Conservation (phyloP, 2,797 vertebrate species). For the Pangasius macronema region DNA sequence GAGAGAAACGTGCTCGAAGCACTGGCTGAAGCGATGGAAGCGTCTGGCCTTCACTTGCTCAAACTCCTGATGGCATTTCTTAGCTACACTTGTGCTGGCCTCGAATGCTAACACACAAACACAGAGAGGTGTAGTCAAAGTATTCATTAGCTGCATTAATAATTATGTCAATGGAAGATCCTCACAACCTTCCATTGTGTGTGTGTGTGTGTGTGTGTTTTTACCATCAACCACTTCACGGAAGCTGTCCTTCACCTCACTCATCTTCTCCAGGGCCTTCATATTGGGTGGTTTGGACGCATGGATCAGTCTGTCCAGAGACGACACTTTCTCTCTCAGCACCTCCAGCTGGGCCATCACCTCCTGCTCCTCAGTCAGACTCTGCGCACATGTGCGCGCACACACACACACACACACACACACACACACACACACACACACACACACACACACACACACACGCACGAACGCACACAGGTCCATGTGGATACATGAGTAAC, state of each 20-base stretch:
- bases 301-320: conserved; percentile 72
- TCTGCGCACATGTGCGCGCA: conserved; percentile 63
- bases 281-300: conserved; percentile 84
- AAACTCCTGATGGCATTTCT: conserved; percentile 81
- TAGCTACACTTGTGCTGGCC: conserved; percentile 78
- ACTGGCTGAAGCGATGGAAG: conserved; percentile 80
- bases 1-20: conserved; percentile 87
- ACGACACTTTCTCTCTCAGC: conserved; percentile 73
- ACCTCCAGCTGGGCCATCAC: conserved; percentile 67
- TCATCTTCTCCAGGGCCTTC: conserved; percentile 84
- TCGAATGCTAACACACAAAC: conserved; percentile 81
- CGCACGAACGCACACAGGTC: not conserved
- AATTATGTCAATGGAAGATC: not conserved
- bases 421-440: no score
- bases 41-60: conserved; percentile 85
- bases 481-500: not conserved
- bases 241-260: conserved; percentile 78
- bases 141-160: not conserved
- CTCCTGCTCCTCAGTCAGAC: conserved; percentile 72
- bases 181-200: not conserved
- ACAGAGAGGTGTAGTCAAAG: not conserved
- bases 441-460: not conserved
- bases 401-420: not conserved
- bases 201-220: not conserved
- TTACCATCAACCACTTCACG: conserved; percentile 82